These are phyloP conservation scores for Drosophila rhopaloa DNA, from an alignment of 1,140 invertebrate species.

Conservation along the genomic window DNA sequence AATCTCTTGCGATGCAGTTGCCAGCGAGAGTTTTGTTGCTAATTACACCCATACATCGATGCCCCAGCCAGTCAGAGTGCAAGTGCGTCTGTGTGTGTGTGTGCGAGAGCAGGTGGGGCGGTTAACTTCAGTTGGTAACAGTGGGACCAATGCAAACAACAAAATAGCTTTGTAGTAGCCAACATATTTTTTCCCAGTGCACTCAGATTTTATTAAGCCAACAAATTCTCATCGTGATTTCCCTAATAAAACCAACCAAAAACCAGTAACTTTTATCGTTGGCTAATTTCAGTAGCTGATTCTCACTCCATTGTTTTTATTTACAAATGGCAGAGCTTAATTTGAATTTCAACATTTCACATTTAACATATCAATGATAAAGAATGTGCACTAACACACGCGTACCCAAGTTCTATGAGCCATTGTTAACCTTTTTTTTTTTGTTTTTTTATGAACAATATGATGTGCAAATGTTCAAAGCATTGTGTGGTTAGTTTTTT, in stretches of 20 bases:
- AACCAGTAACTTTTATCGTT: constrained; percentile 21
- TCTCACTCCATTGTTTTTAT: constrained; percentile 30
- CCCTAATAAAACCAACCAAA: constrained; percentile 18
- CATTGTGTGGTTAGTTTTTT: constrained; percentile 63
- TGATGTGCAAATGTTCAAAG: constrained; percentile 65
- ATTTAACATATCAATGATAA: constrained; percentile 55
- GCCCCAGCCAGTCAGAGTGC: constrained; percentile 19
- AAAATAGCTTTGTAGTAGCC: not conserved
- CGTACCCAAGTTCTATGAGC: constrained; percentile 17
- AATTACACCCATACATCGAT: constrained; percentile 35
- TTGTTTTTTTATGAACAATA: constrained; percentile 54
- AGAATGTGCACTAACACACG: constrained; percentile 24
- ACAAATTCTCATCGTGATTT: constrained; percentile 22
- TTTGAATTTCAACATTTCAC: constrained; percentile 48
- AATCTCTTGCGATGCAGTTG: constrained; percentile 43
- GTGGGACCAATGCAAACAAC: constrained; percentile 6
- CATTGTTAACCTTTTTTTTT: constrained; percentile 39
- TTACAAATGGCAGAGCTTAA: constrained; percentile 35
- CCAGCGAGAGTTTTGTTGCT: constrained; percentile 41
- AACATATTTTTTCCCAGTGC: not conserved
- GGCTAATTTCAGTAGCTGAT: constrained; percentile 55
- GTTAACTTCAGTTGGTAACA: constrained; percentile 36
- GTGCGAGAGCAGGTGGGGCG: not conserved
- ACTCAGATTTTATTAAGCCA: constrained; percentile 5
- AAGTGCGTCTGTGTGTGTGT: constrained; percentile 8